These are phyloP conservation scores for Brenthis hecate DNA, from an alignment of 2,888 invertebrate species.

Conservation along the genomic window DNA sequence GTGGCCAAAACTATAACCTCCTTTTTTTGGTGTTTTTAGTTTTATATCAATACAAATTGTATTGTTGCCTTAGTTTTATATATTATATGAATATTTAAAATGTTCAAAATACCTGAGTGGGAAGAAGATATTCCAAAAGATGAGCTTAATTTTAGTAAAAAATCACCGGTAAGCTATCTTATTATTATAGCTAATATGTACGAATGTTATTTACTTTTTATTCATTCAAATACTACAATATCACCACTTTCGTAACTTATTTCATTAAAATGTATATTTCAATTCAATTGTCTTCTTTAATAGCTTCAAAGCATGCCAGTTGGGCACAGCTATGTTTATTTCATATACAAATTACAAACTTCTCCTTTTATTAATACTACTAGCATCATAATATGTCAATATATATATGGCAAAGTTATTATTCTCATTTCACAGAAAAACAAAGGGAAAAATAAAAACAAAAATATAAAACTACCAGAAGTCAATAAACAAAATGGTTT, in stretches of 20 bases:
- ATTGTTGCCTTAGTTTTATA: background rate
- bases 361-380: too few species aligned
- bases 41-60: constrained; percentile 2
- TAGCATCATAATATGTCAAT: background rate
- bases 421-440: constrained; percentile 26
- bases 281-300: too few species aligned
- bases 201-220: too few species aligned
- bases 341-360: too few species aligned
- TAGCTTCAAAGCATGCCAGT: too few species aligned
- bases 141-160: constrained; percentile 47
- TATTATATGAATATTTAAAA: constrained; percentile 38
- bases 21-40: constrained; percentile 8
- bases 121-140: constrained; percentile 53
- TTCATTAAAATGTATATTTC: too few species aligned
- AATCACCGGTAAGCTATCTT: constrained; percentile 45
- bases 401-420: background rate
- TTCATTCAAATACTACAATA: too few species aligned
- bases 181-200: background rate
- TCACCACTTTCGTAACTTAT: too few species aligned
- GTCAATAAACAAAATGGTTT: constrained; percentile 17
- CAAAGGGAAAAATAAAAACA: constrained; percentile 33
- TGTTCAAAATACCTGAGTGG: constrained; percentile 66
- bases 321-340: too few species aligned
- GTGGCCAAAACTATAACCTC: constrained; percentile 19
- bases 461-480: constrained; percentile 22